Percentiles rank a stretch among this genome's conserved stretches.
Conservation (phyloP, 2,113 vertebrate species). For the Macroglossus sobrinus region DNA sequence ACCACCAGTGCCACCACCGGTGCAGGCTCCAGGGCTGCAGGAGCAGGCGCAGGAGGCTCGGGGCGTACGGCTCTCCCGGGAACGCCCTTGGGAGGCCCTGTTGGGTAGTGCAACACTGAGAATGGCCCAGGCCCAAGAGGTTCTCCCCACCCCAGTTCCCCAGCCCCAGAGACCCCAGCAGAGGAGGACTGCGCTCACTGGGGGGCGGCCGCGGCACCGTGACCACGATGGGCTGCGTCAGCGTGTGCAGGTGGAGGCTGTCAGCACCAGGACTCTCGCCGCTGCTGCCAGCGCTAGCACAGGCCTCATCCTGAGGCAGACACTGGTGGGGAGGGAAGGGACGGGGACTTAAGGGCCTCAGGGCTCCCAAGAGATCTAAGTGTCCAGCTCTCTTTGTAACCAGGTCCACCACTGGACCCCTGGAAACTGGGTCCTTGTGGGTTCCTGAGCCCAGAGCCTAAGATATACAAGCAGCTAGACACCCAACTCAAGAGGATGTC, state of each 20-base stretch:
- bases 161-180: background rate
- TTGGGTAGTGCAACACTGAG: background rate
- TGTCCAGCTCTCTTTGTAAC: background rate
- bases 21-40: conserved; percentile 43
- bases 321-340: conserved; percentile 31
- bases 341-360: background rate
- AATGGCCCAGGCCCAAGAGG: background rate
- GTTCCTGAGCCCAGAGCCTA: background rate
- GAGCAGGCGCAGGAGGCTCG: background rate
- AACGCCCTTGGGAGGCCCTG: conserved; percentile 43
- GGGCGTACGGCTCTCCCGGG: background rate
- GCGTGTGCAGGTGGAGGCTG: conserved; percentile 49
- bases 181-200: conserved; percentile 23
- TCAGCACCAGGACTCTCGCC: background rate
- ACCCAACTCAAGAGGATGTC: background rate
- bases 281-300: background rate
- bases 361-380: background rate
- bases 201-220: conserved; percentile 54
- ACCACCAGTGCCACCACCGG: conserved; percentile 59
- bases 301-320: conserved; percentile 50
- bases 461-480: background rate
- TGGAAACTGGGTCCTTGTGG: background rate
- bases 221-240: conserved; percentile 71
- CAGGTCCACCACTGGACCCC: background rate
- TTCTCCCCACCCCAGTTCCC: background rate